Base-by-base conservation (phyloP, 1,140 invertebrate species). In the Lutraria rhynchaena region DNA sequence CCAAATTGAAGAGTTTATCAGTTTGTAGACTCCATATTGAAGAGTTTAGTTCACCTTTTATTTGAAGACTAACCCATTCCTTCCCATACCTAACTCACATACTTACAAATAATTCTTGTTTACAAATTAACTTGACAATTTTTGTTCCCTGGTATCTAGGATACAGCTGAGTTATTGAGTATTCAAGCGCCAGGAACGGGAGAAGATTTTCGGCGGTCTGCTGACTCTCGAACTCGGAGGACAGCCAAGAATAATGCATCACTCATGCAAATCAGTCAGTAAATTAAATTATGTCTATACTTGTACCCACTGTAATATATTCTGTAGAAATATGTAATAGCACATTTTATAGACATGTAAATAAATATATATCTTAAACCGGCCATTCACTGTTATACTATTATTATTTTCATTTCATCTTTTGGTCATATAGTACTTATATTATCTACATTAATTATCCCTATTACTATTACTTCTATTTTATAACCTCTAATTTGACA, bases 241-340 rank as follows among this genome's bases (percentile, higher is more conserved):
- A 83, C 86, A 3, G 85, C 83, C 15, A 89, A 86, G 75, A 84
- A 86, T 41, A 90, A 90, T 77, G 74, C 77, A 19, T 85, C 90
- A 3, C 75, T 90, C 19, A 76, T 87, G 11, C 85, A 89, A 81
- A 89, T 90, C 83, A 85, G 89, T 90, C 86, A 87, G 88, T 87
- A 80, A 35, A 41, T 55, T 35, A 0, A 2, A 11, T 35, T 70
- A n/a, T n/a, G n/a, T n/a, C n/a, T n/a, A n/a, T n/a, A n/a, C n/a
- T n/a, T n/a, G n/a, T n/a, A n/a, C n/a, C n/a, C n/a, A n/a, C 17
- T 67, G 7, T 24, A 17, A 24, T 46, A n/a, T 19, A 24, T 5
- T 67, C 0, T 44, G n/a, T 7, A 22, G 1, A n/a, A 24, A 24
- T 24, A 46, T 41, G 11, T 67, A 11, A 3, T 31, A 44, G 15